Base-by-base conservation (phyloP, 2,113 vertebrate genomes). In the Halcyon senegalensis region DNA sequence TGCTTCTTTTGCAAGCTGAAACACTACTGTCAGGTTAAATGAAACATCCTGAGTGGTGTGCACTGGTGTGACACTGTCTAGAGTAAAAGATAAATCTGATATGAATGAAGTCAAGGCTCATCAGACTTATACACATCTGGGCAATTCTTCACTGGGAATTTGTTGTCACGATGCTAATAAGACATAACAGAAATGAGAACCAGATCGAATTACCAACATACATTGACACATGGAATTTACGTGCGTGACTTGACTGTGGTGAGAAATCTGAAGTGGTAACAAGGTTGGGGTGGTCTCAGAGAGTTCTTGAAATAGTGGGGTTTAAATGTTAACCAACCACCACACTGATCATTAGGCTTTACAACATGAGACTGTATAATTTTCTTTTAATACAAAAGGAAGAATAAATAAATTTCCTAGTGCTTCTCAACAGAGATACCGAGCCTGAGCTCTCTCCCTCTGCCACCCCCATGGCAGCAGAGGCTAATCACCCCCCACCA, bases 91-190 rank as follows among this genome's bases (percentile, higher is more conserved):
- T 48, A 64, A 63, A 93, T 88, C 58, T 83, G 83, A 91, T 87
- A 75, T 91, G 93, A 96, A 92, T 85, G 79, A 97, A 88, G 87
- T 93, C 93, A 94, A 87, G 79, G 44, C 76, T 89, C 85, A 93
- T 93, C 68, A 81, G 59, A 72, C 77, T 90, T 91, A 94, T 63
- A 87, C 30, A 78, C 63, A 53, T 87, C 79, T 87, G 44, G 75
- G 43, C 46, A 91, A 90, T 77, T 44, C 59, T 85, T 93, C 66
- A 76, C 48, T 37, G 50, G 39, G 33, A 80, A 83, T 31, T 64
- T 75, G 76, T 75, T 91, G 58, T 73, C 66, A 58, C 2, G 7
- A 92, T 2, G 50, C 51, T 78, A 81, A 69, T 48, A 88, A 79
- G 83, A 48, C 60, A 33, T 31, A 93, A 68, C 89, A 94, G 76